phyloP scores from a whole-genome alignment of 2,113 vertebrate species.

The Spilogale gracilis region DNA sequence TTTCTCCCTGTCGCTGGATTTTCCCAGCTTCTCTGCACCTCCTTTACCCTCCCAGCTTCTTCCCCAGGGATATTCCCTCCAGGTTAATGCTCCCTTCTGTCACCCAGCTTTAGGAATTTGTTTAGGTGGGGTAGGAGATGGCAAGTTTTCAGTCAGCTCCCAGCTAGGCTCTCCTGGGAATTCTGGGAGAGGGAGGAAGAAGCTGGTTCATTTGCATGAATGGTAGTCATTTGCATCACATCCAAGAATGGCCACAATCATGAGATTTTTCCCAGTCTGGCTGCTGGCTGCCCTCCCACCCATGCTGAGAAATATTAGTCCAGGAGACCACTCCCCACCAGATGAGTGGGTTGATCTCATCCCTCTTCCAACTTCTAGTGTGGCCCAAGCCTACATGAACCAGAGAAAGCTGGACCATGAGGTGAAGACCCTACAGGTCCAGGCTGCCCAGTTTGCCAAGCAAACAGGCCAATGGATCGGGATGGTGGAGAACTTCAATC shows the following conservation, averaged over 20 bases:
- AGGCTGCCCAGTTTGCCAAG: slow-evolving; percentile 96
- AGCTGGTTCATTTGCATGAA: slow-evolving; percentile 7
- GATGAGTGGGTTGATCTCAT: not conserved
- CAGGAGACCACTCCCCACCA: not conserved
- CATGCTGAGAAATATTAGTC: not conserved
- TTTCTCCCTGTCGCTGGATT: slow-evolving; percentile 57
- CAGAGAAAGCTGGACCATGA: slow-evolving; percentile 97
- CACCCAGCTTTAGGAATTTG: slow-evolving; percentile 20
- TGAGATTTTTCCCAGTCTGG: not conserved
- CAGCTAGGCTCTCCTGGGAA: slow-evolving; percentile 37
- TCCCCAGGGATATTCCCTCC: slow-evolving; percentile 15
- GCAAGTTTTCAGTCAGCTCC: slow-evolving; percentile 31
- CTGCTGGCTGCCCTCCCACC: slow-evolving; percentile 3
- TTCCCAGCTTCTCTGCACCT: slow-evolving; percentile 22
- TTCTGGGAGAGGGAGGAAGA: slow-evolving; percentile 29
- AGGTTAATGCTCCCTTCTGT: slow-evolving; percentile 28
- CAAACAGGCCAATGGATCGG: slow-evolving; percentile 97
- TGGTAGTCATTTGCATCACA: not conserved
- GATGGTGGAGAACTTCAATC: slow-evolving; percentile 98
- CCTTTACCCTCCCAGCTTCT: slow-evolving; percentile 5
- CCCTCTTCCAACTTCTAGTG: slow-evolving; percentile 84
- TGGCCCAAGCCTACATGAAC: slow-evolving; percentile 97
- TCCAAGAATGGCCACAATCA: slow-evolving; percentile 14
- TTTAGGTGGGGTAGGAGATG: not conserved
- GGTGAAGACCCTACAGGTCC: slow-evolving; percentile 96